Conservation (phyloP, 1,140 invertebrate species). For the Acromyrmex charruanus region DNA sequence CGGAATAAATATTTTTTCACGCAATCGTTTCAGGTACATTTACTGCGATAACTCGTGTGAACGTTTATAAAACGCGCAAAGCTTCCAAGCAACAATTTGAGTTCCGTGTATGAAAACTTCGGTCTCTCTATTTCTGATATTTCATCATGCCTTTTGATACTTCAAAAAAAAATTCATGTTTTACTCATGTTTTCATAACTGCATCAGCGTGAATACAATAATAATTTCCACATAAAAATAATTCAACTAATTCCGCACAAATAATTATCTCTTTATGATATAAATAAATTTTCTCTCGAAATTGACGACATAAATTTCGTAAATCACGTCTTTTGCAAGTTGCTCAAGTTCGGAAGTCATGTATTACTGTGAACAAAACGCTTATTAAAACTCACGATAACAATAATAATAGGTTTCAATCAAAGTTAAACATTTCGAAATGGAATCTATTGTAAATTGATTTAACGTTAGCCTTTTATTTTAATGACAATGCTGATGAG, state of each 20-base stretch:
- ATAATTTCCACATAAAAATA: conserved; percentile 15
- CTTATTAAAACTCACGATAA: conserved; percentile 22
- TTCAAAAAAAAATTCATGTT: conserved; percentile 33
- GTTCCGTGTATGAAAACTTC: conserved; percentile 44
- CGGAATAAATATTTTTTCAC: conserved; percentile 60
- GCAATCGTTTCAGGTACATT: conserved; percentile 55
- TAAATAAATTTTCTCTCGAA: conserved; percentile 9
- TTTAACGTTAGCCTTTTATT: neutral
- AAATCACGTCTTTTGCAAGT: conserved; percentile 21
- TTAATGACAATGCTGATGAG: neutral
- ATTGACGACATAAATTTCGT: conserved; percentile 10
- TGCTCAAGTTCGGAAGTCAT: neutral
- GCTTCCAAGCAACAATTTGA: conserved; percentile 58
- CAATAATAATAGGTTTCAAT: conserved; percentile 10
- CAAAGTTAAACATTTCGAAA: conserved; percentile 8
- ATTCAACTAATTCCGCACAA: conserved; percentile 17
- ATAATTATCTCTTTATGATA: conserved; percentile 16
- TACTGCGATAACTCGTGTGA: conserved; percentile 43
- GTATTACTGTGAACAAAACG: conserved; percentile 7
- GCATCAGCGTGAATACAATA: neutral
- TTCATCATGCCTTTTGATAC: conserved; percentile 16
- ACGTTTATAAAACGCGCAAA: conserved; percentile 43
- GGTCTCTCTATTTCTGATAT: conserved; percentile 30
- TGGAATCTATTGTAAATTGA: neutral
- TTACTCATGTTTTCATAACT: conserved; percentile 22